phyloP scores from a whole-genome alignment of 2,888 invertebrate genomes.

The Orthosia cruda region DNA sequence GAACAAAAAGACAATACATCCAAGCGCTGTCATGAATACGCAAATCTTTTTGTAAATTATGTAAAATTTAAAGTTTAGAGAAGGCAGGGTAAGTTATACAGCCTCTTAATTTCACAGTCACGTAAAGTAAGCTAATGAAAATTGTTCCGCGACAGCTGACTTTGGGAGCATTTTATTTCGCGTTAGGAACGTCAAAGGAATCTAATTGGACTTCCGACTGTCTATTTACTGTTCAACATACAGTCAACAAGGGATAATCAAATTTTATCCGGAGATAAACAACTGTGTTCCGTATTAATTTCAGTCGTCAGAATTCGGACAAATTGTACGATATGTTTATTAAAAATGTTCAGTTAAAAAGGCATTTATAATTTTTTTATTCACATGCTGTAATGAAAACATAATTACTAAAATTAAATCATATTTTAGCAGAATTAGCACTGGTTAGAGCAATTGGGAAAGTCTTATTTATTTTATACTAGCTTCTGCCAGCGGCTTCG shows the following conservation, averaged over 20 bases:
- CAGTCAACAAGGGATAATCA: constrained; percentile 43
- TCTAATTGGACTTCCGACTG: constrained; percentile 71
- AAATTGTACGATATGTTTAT: not conserved
- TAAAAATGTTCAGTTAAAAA: not conserved
- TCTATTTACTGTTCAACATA: constrained; percentile 58
- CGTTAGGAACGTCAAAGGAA: constrained; percentile 82
- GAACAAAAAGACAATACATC: constrained; percentile 63
- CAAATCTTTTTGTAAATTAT: constrained; percentile 78
- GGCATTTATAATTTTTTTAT: not conserved
- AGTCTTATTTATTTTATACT: too few species aligned
- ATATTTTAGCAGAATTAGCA: not conserved
- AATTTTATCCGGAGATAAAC: constrained; percentile 32
- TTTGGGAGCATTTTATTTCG: constrained; percentile 83
- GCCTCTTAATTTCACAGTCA: constrained; percentile 87
- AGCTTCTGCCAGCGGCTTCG: too few species aligned
- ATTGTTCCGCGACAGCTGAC: constrained; percentile 88
- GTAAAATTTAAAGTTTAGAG: constrained; percentile 80
- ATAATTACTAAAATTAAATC: too few species aligned
- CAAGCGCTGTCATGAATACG: constrained; percentile 74
- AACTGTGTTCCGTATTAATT: constrained; percentile 24
- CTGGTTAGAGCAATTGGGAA: not conserved
- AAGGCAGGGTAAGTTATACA: constrained; percentile 69
- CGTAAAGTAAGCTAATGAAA: constrained; percentile 88
- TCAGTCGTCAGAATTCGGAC: not conserved
- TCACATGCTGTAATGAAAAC: too few species aligned